Base-by-base conservation (phyloP, 2,797 vertebrate species). In the Bradypodion ventrale region DNA sequence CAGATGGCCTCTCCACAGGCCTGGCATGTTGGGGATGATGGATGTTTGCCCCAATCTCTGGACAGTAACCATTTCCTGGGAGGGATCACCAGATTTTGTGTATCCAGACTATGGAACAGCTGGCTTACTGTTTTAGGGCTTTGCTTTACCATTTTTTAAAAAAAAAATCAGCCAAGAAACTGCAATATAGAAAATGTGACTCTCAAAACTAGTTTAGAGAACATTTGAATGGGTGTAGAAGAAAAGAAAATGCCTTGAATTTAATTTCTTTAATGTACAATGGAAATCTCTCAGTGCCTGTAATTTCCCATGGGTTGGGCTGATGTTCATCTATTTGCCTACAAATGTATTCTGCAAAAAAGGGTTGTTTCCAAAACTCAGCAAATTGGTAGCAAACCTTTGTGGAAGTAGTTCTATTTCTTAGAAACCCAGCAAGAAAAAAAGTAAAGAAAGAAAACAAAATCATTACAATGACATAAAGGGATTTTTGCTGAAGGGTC, bases 11-110 rank as follows among this genome's bases (percentile, higher is more conserved):
- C 85, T 89, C 85, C 83, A 86, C 89, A 89, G 77, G 52, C 52
- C 88, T 93, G 84, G 87, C 87, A 86, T 89, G 89, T 90, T 87
- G 86, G 85, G 80, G 90, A 91, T 93, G 93, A 94, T 93, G 87
- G 91, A 94, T 93, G 90, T 68, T 83, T 90, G 90, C 91, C 90
- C 77, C 83, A 78, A 25, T 78, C 69, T 92, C 83, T 89, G 80
- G 87, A 90, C 69, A 74, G 60, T 79, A 93, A 92, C 90, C 63
- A 2, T 93, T 93, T 94, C 89, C 92, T 91, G 89, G 89, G 91
- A 91, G 92, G 85, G 84, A 86, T 92, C 90, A 92, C 91, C 91
- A 92, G 87, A 74, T 76, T 93, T 91, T 88, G 89, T 92, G 78
- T 87, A 92, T 87, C 92, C 89, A 90, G 85, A 68, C 87, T 88